phyloP scores from a whole-genome alignment of 2,888 invertebrate species.

The Andrena haemorrhoa region DNA sequence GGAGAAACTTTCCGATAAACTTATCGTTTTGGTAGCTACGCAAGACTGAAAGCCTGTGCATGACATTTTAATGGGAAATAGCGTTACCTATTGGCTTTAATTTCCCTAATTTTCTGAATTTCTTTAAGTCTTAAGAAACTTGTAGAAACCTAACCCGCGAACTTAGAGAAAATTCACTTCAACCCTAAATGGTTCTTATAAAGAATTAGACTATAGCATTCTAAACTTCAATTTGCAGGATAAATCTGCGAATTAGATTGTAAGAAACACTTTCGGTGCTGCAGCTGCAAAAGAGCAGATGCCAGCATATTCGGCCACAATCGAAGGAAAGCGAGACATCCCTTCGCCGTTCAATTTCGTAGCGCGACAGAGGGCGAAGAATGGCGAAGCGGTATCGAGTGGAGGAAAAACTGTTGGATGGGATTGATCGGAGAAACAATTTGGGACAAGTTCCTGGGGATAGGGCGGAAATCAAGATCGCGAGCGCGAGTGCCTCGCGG shows the following conservation, averaged over 20 bases:
- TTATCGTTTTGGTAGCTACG: conserved; percentile 1
- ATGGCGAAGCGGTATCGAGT: conserved; percentile 2
- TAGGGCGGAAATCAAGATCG: conserved; percentile 7
- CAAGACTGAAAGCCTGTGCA: background rate
- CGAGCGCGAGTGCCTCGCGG: conserved; percentile 1
- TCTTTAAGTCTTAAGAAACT: too few relatives aligned
- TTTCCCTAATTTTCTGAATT: too few relatives aligned
- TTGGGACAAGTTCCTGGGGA: conserved; percentile 29
- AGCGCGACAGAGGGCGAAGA: background rate
- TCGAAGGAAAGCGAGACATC: background rate
- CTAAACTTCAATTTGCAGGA: too few relatives aligned
- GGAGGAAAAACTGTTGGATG: conserved; percentile 9
- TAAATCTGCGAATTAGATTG: too few relatives aligned
- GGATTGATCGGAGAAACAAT: conserved; percentile 36
- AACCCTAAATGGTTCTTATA: too few relatives aligned
- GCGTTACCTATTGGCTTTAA: too few relatives aligned
- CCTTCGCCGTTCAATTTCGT: background rate
- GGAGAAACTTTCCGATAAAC: conserved; percentile 16
- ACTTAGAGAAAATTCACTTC: too few relatives aligned
- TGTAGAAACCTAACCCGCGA: too few relatives aligned
- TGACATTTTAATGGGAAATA: too few relatives aligned
- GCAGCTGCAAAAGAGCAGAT: too few relatives aligned
- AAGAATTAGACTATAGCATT: too few relatives aligned
- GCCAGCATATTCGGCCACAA: background rate
- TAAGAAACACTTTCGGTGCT: too few relatives aligned